Evolutionary conservation across 2,113 vertebrate genomes (phyloP), one percentile per base, ranked within the genome.

Genomic region (Thunnus maccoyii): DNA sequence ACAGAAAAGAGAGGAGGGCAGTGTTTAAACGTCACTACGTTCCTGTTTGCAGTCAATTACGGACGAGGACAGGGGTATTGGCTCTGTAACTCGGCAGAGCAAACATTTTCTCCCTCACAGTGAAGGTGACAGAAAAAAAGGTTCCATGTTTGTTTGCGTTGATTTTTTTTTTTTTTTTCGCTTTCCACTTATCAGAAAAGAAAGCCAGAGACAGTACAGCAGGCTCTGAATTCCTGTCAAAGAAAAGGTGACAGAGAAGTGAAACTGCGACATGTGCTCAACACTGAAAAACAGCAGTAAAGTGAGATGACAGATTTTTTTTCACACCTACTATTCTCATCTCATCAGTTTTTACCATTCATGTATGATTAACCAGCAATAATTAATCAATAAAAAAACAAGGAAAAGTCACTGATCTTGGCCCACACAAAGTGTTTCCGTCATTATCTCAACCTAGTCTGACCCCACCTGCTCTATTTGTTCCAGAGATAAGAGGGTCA

Each of bases 31-130:
- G 81, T 84, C 92, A 93, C 89, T 86, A 88, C 91, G 79, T 86
- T 91, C 86, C 88, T 95, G 94, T 95, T 95, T 95, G 92, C 93
- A 94, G 94, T 95, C 94, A 95, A 94, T 95, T 95, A 95, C 86
- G 61, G 80, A 89, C 61, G 90, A 92, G 91, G 91, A 95, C 94
- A 92, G 91, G 78, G 86, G 78, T 87, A 92, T 87, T 84, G 90
- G 93, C 87, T 90, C 87, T 80, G 84, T 82, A 85, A 83, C 91
- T 88, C 83, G 32, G 78, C 78, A 92, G 87, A 86, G 90, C 92
- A 95, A 95, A 95, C 91, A 94, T 83, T 89, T 90, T 88, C 83
- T 78, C 74, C 78, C 72, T 80, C 65, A 47, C 72, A 51, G 65
- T 76, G 88, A 91, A 86, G 90, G 83, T 87, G 89, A 90, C 74